Evolutionary conservation across 2,797 vertebrate genomes (phyloP), one percentile per base, ranked within the genome.

Genomic region (Pangasius mekongensis): DNA sequence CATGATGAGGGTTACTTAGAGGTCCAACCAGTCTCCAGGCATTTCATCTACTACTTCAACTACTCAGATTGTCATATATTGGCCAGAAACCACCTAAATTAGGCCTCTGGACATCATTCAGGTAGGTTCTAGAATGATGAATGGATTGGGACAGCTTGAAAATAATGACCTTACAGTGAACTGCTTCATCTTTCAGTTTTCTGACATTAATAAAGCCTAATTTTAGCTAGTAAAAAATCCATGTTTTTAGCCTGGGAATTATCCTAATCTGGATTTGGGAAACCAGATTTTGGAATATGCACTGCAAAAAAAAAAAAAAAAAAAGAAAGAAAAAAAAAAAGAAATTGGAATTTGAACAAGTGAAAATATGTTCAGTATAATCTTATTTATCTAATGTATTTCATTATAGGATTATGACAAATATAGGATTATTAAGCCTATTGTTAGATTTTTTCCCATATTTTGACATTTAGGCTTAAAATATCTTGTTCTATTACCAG

Each of bases 1-100:
- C 89, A 92, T 94, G 92, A 93, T 92, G 89, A 93, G 90, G 91
- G 88, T 92, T 91, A 91, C 87, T 89, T 74, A 10, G 87, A 84
- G 64, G 90, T 83, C 87, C 71, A 88, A 88, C 82, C 60, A 85
- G 77, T 90, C 87, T 88, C 84, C 60, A 86, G 69, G 69, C 49
- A 76, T 76, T 86, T 83, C 73, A 88, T 87, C 85, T 83, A 27
- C 84, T 67, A 60, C 86, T 24, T 22, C 30, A 66, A 30, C 71
- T 66, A n/a, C 27, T 86, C 80, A 33, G 64, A 77, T 67, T 76
- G 24, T 86, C 64, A 33, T 67, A 58, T 89, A 89, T 89, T 77
- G 85, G 86, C 78, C 80, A 69, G 58, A 83, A 82, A 30, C 83
- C 77, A 82, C 66, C 83, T 74, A 86, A 86, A 86, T 73, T 66